A percentile compares a stretch with the other conserved stretches of the same genome.
These are phyloP conservation scores for Chroicocephalus ridibundus DNA, from an alignment of 2,113 vertebrate genomes.

Conservation along the genomic window DNA sequence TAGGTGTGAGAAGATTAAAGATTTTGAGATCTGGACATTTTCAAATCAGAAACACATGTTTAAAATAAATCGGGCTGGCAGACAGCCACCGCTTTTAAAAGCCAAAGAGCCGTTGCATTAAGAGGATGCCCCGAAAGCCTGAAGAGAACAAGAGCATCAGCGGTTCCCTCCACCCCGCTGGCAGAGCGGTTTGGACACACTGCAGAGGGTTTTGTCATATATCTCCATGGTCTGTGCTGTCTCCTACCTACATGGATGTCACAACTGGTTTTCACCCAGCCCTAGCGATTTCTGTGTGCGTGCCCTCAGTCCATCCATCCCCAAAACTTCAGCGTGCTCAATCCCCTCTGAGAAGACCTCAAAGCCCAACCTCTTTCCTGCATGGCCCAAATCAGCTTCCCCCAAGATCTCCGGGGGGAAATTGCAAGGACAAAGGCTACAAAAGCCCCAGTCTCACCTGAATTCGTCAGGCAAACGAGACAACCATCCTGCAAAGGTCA, in stretches of 20 bases:
- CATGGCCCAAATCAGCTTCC: neutral
- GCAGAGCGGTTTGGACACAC: neutral
- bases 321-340: neutral
- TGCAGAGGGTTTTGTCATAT: neutral
- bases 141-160: conserved; percentile 13
- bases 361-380: neutral
- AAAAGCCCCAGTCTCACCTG: neutral
- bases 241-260: neutral
- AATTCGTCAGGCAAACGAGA: neutral
- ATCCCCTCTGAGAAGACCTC: neutral
- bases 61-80: conserved; percentile 49
- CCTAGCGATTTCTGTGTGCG: neutral
- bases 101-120: neutral
- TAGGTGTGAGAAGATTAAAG: conserved; percentile 71
- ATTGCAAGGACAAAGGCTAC: neutral
- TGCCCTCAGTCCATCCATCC: neutral
- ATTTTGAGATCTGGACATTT: conserved; percentile 66
- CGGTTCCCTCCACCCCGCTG: neutral
- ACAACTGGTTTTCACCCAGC: neutral
- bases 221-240: neutral
- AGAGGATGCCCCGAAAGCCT: neutral
- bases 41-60: conserved; percentile 68
- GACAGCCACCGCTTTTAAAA: conserved; percentile 41
- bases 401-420: neutral
- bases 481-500: neutral